These are phyloP conservation scores for Coluber constrictor DNA, from an alignment of 2,797 vertebrate genomes.

Conservation along the genomic window DNA sequence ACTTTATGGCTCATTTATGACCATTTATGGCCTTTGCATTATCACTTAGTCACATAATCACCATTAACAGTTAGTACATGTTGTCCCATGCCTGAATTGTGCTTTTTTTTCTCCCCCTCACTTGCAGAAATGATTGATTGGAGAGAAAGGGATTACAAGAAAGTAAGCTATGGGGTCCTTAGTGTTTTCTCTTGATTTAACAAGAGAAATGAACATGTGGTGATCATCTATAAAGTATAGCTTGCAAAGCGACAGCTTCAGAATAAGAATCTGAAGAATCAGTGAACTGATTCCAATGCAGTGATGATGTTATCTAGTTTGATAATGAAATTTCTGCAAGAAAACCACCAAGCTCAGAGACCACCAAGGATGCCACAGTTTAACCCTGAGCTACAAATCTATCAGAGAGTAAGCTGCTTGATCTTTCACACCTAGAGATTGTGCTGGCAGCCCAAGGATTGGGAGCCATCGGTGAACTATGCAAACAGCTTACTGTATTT, in stretches of 20 bases:
- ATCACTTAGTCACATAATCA: neutral
- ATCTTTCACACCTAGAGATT: neutral
- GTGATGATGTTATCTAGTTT: neutral
- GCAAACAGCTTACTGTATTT: neutral
- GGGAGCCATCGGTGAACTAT: neutral
- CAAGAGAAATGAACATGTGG: constrained; percentile 34
- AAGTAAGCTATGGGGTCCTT: neutral
- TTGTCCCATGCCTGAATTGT: neutral
- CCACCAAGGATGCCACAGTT: neutral
- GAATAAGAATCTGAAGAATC: neutral
- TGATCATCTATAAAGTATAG: constrained; percentile 15
- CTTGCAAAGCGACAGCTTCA: constrained; percentile 13
- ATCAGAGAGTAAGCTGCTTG: no score
- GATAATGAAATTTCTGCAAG: no score
- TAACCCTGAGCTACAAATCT: neutral
- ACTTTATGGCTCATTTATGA: neutral
- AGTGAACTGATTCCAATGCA: neutral
- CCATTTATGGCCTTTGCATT: neutral
- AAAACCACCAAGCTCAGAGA: neutral
- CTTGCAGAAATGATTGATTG: neutral
- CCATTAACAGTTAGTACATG: neutral
- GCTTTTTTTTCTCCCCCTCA: neutral
- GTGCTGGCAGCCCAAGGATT: neutral
- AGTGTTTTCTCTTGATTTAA: constrained; percentile 36
- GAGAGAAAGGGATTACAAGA: neutral